phyloP scores from a whole-genome alignment of 1,140 invertebrate genomes.

The Hirudo medicinalis region DNA sequence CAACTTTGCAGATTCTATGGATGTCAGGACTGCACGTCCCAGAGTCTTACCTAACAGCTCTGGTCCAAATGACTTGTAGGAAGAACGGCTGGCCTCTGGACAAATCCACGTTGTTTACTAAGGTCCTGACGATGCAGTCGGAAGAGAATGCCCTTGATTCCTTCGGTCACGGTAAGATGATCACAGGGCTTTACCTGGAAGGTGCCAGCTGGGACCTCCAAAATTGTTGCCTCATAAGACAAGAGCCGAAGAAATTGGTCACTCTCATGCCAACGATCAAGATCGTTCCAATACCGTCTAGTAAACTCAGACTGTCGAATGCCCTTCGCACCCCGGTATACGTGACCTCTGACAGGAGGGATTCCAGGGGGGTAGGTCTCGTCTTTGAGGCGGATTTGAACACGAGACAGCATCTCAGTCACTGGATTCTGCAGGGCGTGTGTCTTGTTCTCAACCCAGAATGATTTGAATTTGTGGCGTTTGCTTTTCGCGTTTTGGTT shows the following conservation, averaged over 20 bases:
- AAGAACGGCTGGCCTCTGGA: constrained; percentile 67
- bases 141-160: constrained; percentile 56
- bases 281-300: constrained; percentile 62
- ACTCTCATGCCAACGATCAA: constrained; percentile 64
- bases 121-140: constrained; percentile 51
- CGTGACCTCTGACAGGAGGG: constrained; percentile 58
- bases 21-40: constrained; percentile 68
- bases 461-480: background rate
- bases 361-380: constrained; percentile 65
- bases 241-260: constrained; percentile 60
- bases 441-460: constrained; percentile 64
- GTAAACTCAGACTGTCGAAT: constrained; percentile 65
- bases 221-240: constrained; percentile 53
- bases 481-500: too few relatives aligned
- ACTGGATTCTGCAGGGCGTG: constrained; percentile 69
- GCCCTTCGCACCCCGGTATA: constrained; percentile 67
- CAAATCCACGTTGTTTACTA: constrained; percentile 58
- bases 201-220: constrained; percentile 55
- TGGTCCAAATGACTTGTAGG: constrained; percentile 63
- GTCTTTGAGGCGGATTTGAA: constrained; percentile 67
- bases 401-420: constrained; percentile 57
- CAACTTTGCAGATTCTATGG: constrained; percentile 48
- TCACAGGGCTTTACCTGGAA: constrained; percentile 31
- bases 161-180: constrained; percentile 30
- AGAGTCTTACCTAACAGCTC: constrained; percentile 65